These are phyloP conservation scores for Myotis daubentonii DNA, from an alignment of 2,797 vertebrate species.

Conservation along the genomic window DNA sequence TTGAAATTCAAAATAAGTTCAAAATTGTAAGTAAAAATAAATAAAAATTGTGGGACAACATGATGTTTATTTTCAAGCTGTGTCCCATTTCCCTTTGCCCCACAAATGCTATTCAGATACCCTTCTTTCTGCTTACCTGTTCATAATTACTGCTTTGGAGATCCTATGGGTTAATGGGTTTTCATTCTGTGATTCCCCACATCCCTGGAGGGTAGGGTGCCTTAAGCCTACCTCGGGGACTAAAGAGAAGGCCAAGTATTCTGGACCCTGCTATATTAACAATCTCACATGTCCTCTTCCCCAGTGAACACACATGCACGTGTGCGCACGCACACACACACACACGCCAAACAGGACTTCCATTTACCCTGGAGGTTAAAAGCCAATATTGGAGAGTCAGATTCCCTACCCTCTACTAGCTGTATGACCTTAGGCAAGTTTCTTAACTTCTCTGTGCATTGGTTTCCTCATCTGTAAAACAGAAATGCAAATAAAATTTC, in stretches of 20 bases:
- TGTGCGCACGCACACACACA: too few species aligned
- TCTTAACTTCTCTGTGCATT: slow-evolving; percentile 20
- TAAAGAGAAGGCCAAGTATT: neutral
- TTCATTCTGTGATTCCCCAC: neutral
- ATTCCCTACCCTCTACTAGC: neutral
- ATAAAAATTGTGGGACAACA: neutral
- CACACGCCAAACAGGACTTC: neutral
- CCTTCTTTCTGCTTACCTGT: neutral
- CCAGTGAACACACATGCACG: too few species aligned
- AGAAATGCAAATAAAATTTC: neutral
- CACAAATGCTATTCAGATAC: neutral
- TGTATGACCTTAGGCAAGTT: neutral
- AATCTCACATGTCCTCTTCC: neutral
- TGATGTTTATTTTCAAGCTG: neutral
- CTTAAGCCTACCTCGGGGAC: neutral
- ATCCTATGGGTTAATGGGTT: neutral
- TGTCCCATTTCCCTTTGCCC: neutral
- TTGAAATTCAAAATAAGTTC: slow-evolving; percentile 17
- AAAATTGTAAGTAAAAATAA: neutral
- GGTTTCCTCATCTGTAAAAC: slow-evolving; percentile 8
- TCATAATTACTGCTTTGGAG: neutral
- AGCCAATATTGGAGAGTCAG: neutral
- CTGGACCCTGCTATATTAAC: neutral
- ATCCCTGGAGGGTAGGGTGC: neutral
- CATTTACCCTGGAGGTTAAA: neutral